phyloP scores from a whole-genome alignment of 2,888 invertebrate species.

The Orthonevra nobilis region DNA sequence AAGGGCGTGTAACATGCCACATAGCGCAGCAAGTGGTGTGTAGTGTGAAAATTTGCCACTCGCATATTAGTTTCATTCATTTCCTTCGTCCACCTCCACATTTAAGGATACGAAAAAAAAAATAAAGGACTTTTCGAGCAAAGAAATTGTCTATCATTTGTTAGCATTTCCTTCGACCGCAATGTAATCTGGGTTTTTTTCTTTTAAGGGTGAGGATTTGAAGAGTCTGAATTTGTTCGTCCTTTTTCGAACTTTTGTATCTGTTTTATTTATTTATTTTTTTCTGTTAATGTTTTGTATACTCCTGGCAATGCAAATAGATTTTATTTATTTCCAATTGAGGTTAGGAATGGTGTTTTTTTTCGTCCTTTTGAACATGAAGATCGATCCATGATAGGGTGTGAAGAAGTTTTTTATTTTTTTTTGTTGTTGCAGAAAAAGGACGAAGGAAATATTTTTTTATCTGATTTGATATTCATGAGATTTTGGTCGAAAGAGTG shows the following conservation, averaged over 20 bases:
- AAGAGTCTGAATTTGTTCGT: constrained; percentile 56
- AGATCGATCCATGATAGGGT: constrained; percentile 44
- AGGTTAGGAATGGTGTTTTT: constrained; percentile 10
- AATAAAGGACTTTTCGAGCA: constrained; percentile 14
- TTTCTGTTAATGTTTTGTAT: background rate
- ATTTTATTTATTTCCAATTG: constrained; percentile 62
- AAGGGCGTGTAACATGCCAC: constrained; percentile 17
- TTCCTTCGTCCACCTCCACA: constrained; percentile 20
- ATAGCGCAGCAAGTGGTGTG: constrained; percentile 47
- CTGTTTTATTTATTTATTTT: constrained; percentile 24
- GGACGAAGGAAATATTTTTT: constrained; percentile 32
- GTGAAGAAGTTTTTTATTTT: constrained; percentile 19
- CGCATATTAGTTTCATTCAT: constrained; percentile 65
- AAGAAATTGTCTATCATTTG: constrained; percentile 65
- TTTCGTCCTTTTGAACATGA: constrained; percentile 4
- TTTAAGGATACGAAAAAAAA: constrained; percentile 17
- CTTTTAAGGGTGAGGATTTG: constrained; percentile 11
- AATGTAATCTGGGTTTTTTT: constrained; percentile 18
- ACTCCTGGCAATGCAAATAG: constrained; percentile 65
- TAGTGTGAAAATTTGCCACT: constrained; percentile 65
- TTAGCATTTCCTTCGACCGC: constrained; percentile 59
- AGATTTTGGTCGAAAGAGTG: constrained; percentile 56
- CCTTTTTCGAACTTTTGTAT: constrained; percentile 62
- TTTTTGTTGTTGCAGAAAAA: too few species aligned
- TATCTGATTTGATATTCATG: constrained; percentile 68